Percentiles rank a stretch among this genome's conserved stretches.
Conservation (phyloP, 2,797 vertebrate species). For the Trichosurus vulpecula region DNA sequence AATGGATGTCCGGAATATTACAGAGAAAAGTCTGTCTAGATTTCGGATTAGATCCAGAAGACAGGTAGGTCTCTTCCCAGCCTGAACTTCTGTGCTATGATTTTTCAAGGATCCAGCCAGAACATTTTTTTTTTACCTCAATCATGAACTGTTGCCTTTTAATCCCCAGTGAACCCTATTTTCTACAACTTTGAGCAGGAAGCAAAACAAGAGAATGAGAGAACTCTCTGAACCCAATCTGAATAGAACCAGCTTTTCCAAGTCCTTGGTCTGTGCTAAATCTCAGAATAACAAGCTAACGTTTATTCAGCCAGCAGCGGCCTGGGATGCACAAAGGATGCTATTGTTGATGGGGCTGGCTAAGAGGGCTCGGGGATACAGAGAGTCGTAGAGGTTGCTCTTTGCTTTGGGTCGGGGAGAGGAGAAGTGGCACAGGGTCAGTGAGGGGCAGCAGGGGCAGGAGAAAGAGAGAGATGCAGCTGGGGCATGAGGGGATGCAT, state of each 20-base stretch:
- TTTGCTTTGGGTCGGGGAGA: background rate
- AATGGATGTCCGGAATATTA: background rate
- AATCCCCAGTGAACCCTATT: background rate
- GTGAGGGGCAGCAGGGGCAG: background rate
- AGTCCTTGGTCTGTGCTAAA: background rate
- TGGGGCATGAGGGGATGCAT: background rate
- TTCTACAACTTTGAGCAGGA: background rate
- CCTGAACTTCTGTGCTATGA: background rate
- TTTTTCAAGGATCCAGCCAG: background rate
- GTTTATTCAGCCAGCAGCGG: background rate
- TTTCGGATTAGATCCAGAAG: background rate
- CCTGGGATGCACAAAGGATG: background rate
- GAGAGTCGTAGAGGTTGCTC: background rate
- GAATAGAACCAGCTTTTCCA: background rate
- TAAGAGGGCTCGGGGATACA: background rate
- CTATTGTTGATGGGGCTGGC: background rate
- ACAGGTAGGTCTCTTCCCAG: background rate
- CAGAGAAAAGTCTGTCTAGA: background rate
- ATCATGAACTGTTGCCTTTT: background rate
- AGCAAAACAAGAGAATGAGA: background rate
- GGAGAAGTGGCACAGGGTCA: background rate
- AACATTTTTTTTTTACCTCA: background rate
- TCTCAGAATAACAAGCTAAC: background rate
- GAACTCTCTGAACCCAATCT: background rate
- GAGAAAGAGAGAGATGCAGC: background rate